Base-by-base conservation (phyloP, 2,113 vertebrate genomes). In the Apeltes quadracus region DNA sequence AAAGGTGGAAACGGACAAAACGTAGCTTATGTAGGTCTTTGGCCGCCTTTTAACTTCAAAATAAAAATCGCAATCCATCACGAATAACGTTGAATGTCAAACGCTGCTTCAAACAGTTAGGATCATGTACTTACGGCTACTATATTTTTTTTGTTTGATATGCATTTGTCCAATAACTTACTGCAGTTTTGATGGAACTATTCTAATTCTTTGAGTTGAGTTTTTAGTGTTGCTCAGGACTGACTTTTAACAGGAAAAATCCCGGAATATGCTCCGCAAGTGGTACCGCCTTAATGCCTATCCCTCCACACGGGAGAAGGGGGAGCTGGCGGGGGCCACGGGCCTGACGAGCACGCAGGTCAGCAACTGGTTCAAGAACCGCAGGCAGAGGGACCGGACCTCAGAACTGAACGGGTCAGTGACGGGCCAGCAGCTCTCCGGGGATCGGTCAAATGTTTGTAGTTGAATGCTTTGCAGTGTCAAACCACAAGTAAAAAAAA, bases 351-450 rank as follows among this genome's bases (percentile, higher is more conserved):
- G 94, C 89, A 95, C 94, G 6, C 95, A 96, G 87, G 95, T 96
- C 75, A 95, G 95, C 93, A 96, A 96, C 91, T 96, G 95, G 95
- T 96, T 96, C 92, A 96, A 96, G 92, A 96, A 96, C 86, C 93
- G 95, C 58, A 83, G 95, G 22, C 95, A 96, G 89, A 92, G 95
- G 56, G 95, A 95, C 59, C 89, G 95, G 25, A 91, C 89, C 18
- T 87, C 91, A n/a, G 86, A 87, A 6, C 81, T 58, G 2, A 75
- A 67, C 54, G 85, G 86, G 79, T 76, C 39, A 76, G 81, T 68
- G 18, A 50, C 1, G 2, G 16, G 14, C 41, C 58, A 32, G 62
- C 38, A 25, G 11, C n/a, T 2, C 50, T 29, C 6, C 1, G 12
- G 44, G 27, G 8, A 39, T 15, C 0, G 7, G 20, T n/a, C 7